phyloP scores from a whole-genome alignment of 1,140 invertebrate species.

The Drosophila bipectinata region DNA sequence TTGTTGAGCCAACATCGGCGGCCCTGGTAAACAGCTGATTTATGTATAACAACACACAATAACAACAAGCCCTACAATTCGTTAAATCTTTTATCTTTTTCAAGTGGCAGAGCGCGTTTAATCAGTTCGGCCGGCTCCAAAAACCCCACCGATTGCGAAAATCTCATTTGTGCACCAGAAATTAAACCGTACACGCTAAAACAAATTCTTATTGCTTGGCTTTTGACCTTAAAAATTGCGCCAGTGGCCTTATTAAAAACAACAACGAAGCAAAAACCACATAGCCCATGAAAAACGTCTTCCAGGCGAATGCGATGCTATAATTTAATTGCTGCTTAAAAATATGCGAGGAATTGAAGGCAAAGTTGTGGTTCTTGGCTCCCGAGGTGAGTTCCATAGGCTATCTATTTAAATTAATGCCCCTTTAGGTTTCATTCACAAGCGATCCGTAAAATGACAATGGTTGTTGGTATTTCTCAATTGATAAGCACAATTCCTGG shows the following conservation, averaged over 20 bases:
- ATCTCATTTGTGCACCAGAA: constrained; percentile 8
- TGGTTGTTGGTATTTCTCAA: constrained; percentile 17
- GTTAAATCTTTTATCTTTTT: constrained; percentile 57
- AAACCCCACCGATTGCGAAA: constrained; percentile 27
- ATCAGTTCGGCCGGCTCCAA: constrained; percentile 6
- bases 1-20: background rate
- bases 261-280: constrained; percentile 11
- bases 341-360: constrained; percentile 90
- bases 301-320: constrained; percentile 45
- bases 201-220: background rate
- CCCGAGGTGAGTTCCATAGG: constrained; percentile 87
- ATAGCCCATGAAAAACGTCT: constrained; percentile 11
- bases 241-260: constrained; percentile 23
- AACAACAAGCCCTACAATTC: constrained; percentile 52
- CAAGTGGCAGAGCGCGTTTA: constrained; percentile 27
- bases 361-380: constrained; percentile 92
- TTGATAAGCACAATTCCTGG: constrained; percentile 28
- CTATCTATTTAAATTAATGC: constrained; percentile 28
- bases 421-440: constrained; percentile 39
- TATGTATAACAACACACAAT: constrained; percentile 29
- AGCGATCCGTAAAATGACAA: constrained; percentile 31
- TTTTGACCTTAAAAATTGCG: constrained; percentile 4
- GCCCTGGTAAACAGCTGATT: constrained; percentile 52
- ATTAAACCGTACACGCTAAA: background rate
- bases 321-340: constrained; percentile 17